Base-by-base conservation (phyloP, 2,888 invertebrate genomes). In the Conus canariensis region DNA sequence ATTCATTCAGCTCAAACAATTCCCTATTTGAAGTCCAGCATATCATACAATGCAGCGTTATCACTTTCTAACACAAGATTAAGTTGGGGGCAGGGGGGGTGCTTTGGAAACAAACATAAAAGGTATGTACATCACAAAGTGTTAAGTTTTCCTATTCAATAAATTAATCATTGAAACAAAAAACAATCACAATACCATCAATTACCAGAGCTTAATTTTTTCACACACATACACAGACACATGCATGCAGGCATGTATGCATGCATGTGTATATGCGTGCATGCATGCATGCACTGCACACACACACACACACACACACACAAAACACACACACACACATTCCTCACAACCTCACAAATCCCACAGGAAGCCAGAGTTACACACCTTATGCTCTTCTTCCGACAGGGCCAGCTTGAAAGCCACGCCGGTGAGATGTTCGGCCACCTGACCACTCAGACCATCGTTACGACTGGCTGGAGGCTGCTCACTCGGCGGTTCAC, bases 321-420 rank as follows among this genome's bases (percentile, higher is more conserved):
- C 82, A 82, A 82, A 58, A 82, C 16, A 45, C 83, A 58, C 83
- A 74, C 83, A 83, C 58, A 56, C 56, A 83, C 30, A 30, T 30
- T 2, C 30, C 56, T 58, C 19, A 83, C 56, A 83, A 5, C 19
- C 56, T 7, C 56, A 56, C 56, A 56, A 14, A 83, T 7, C 16
- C 12, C 82, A 82, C 83, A 83, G 19, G 58, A 14, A 82, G 19
- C 56, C 10, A 22, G 58, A 16, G 25, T 22, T 9, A 59, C 86
- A 64, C 91, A 95, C 96, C 93, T 94, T 92, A 87, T 94, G 93
- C 92, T 96, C 96, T 16, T 95, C 94, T 80, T 95, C 94, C 22
- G 95, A 93, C 4, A 96, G 92, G 9, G 95, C 95, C n/a, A 96
- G 93, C 90, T 95, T 96, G 91, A 94, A 94, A 80, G 95, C 95